phyloP scores from a whole-genome alignment of 1,140 invertebrate species.

The Spodoptera litura region DNA sequence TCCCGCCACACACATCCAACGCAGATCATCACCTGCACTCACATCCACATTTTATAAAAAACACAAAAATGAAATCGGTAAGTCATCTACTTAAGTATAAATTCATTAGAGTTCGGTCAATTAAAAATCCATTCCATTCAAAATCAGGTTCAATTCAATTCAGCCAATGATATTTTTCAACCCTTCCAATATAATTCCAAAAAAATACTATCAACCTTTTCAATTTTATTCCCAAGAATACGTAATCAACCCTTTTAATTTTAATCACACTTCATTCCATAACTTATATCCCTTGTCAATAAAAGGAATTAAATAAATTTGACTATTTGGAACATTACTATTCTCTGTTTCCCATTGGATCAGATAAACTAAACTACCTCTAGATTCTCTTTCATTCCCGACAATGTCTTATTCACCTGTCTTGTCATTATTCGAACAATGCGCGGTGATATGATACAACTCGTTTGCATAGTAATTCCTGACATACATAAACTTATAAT shows the following conservation, averaged over 20 bases:
- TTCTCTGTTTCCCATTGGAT: too few relatives aligned
- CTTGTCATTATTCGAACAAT: conserved; percentile 42
- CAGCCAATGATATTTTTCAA: too few relatives aligned
- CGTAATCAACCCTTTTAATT: too few relatives aligned
- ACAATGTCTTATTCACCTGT: conserved; percentile 1
- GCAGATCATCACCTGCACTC: conserved; percentile 68
- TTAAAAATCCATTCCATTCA: not conserved
- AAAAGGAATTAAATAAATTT: too few relatives aligned
- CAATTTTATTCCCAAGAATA: too few relatives aligned
- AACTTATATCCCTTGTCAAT: too few relatives aligned
- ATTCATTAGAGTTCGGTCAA: not conserved
- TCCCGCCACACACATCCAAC: conserved; percentile 76
- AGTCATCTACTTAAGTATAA: conserved; percentile 57
- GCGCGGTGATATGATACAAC: conserved; percentile 35
- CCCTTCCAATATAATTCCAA: too few relatives aligned
- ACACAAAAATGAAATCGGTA: conserved; percentile 79
- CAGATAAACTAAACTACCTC: not conserved
- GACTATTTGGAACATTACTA: too few relatives aligned
- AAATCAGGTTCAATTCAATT: not conserved
- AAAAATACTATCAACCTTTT: too few relatives aligned
- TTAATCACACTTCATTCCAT: too few relatives aligned
- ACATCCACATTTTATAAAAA: conserved; percentile 55
- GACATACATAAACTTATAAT: conserved; percentile 36
- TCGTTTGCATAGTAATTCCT: conserved; percentile 30
- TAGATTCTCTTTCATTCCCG: not conserved